phyloP scores from a whole-genome alignment of 2,113 vertebrate genomes.

The Oceanodroma tethys region DNA sequence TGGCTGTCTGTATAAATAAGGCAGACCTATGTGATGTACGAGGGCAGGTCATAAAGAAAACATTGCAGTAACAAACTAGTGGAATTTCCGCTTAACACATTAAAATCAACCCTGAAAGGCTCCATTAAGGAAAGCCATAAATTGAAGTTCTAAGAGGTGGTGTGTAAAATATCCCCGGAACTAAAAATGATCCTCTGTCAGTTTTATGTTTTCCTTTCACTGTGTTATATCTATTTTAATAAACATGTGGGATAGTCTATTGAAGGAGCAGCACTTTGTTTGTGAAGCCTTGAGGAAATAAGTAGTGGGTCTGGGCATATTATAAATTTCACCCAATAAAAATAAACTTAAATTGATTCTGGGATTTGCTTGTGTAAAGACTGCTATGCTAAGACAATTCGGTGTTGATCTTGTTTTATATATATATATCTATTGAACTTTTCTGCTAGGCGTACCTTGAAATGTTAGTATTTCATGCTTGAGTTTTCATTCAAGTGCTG shows the following conservation, averaged over 20 bases:
- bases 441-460: not conserved
- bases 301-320: not conserved
- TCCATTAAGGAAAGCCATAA: constrained; percentile 22
- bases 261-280: not conserved
- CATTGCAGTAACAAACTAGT: not conserved
- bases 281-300: constrained; percentile 13
- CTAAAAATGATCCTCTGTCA: not conserved
- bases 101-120: constrained; percentile 26
- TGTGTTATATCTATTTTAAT: constrained; percentile 18
- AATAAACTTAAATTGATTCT: constrained; percentile 16
- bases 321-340: not conserved
- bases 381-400: not conserved
- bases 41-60: constrained; percentile 1
- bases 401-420: not conserved
- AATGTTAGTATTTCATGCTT: constrained; percentile 7
- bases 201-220: constrained; percentile 26
- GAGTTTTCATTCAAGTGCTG: not conserved
- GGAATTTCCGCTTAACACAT: constrained; percentile 1
- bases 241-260: not conserved
- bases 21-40: not conserved
- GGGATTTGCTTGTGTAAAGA: not conserved
- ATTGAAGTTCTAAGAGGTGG: not conserved
- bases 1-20: not conserved
- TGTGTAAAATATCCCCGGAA: not conserved
- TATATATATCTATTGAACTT: not conserved